Base-by-base conservation (phyloP, 2,797 vertebrate species). In the Sebastes baramenuke region DNA sequence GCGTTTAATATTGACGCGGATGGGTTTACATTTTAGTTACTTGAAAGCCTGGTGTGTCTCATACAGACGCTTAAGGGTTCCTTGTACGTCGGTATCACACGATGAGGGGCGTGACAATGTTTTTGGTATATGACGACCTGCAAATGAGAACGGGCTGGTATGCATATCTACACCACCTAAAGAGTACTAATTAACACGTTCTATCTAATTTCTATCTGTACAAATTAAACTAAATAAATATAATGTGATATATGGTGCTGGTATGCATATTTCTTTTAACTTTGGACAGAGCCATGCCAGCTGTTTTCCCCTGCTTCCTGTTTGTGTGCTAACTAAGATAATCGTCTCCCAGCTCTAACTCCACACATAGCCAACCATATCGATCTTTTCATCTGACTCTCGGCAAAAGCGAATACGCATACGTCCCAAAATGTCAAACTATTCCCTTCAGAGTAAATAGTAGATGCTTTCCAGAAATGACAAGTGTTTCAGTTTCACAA, bases 401-500 rank as follows among this genome's bases (percentile, higher is more conserved):
- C 7, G 3, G 32, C 52, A 65, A 71, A 66, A 66, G 10, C 2
- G 9, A 18, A 61, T 4, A 25, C 2, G 34, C n/a, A 7, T 56
- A 14, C n/a, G 18, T 70, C 34, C 68, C 65, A 68, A 77, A 85
- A 81, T 70, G 65, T 75, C 60, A 75, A 59, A 80, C 30, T 58
- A 42, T 82, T 80, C 65, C 75, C 24, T 81, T 52, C 71, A 67
- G 62, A 58, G 36, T 38, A 61, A 72, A 67, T 67, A 71, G 24
- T 60, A 46, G 12, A 66, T 67, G 61, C 49, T 54, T 62, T 80
- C 70, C 76, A 75, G 67, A 80, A 73, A 84, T 81, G 22, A 62
- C 69, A 16, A 52, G 27, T 22, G 64, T 86, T 83, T 89, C 73
- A 16, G 27, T 82, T 82, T 84, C 60, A 74, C 59, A 65, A 36